Conservation (phyloP, 2,113 vertebrate species). For the Oryzias woworae region DNA sequence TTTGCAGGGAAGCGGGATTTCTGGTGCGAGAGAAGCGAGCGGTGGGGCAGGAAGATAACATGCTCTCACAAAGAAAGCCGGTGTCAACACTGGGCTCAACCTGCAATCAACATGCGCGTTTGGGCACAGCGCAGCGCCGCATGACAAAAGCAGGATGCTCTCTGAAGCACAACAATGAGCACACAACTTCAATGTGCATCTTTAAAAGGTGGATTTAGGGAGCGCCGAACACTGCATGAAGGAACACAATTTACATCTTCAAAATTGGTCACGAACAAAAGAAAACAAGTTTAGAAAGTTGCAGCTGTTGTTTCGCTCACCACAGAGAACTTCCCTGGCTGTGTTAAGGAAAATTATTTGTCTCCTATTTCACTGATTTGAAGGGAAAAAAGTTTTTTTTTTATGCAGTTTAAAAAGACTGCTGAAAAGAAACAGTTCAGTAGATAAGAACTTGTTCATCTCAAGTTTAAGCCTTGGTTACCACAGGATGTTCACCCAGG, state of each 20-base stretch:
- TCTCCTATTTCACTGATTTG: too few relatives aligned
- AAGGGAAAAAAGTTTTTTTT: too few relatives aligned
- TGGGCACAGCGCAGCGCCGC: conserved; percentile 3
- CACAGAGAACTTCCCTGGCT: too few relatives aligned
- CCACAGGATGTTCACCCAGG: too few relatives aligned
- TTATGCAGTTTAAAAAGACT: too few relatives aligned
- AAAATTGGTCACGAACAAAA: background rate
- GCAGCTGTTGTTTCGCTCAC: too few relatives aligned
- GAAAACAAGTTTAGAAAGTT: background rate
- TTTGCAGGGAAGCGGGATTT: conserved; percentile 55
- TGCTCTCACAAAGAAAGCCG: conserved; percentile 51
- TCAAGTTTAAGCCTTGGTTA: too few relatives aligned
- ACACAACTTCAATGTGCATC: background rate
- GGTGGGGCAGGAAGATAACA: conserved; percentile 58
- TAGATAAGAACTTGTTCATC: too few relatives aligned
- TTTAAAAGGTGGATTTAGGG: conserved; percentile 8
- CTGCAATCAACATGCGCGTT: conserved; percentile 29
- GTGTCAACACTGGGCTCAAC: conserved; percentile 50
- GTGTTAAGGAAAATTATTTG: too few relatives aligned
- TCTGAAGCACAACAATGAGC: conserved; percentile 17
- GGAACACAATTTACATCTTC: background rate
- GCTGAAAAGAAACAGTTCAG: too few relatives aligned
- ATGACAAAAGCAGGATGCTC: background rate
- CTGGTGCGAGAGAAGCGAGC: conserved; percentile 57
- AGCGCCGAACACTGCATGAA: background rate